A percentile compares a stretch with the other conserved stretches of the same genome.
These are phyloP conservation scores for Sebastolobus alascanus DNA, from an alignment of 2,797 vertebrate species.

Conservation along the genomic window DNA sequence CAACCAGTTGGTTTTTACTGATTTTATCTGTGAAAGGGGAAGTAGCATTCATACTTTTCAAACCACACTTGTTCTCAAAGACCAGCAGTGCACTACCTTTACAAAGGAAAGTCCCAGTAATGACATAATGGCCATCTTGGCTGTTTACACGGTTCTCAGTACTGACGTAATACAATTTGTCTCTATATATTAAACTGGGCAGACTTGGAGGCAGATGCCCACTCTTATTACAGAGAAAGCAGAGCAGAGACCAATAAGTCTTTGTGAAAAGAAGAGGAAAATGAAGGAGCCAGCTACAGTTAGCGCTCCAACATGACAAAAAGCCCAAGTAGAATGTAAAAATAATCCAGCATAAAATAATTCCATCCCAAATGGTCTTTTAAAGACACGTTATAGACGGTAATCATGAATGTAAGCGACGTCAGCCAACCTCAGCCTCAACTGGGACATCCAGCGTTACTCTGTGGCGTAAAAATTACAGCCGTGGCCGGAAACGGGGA, in stretches of 20 bases:
- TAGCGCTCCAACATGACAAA: constrained; percentile 57
- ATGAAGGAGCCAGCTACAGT: constrained; percentile 52
- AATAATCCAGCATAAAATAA: constrained; percentile 74
- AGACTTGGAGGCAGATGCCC: constrained; percentile 64
- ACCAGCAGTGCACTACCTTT: constrained; percentile 12
- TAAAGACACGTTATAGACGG: constrained; percentile 70
- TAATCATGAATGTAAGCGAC: constrained; percentile 66
- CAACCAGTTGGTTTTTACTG: background rate
- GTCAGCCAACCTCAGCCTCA: constrained; percentile 67
- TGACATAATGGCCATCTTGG: constrained; percentile 38
- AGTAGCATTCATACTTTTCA: constrained; percentile 1
- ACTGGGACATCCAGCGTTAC: constrained; percentile 58
- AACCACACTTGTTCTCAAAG: background rate
- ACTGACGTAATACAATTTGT: constrained; percentile 69
- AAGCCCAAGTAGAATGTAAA: constrained; percentile 66
- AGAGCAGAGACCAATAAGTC: constrained; percentile 54
- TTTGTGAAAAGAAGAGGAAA: constrained; percentile 51
- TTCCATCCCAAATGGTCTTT: constrained; percentile 74
- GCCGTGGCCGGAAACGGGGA: constrained; percentile 65
- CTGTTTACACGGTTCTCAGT: constrained; percentile 36
- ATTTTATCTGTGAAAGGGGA: constrained; percentile 1
- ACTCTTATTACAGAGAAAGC: constrained; percentile 58
- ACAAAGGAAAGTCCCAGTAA: constrained; percentile 44
- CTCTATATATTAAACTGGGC: constrained; percentile 53
- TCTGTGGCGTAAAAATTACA: constrained; percentile 73